Evolutionary conservation across 2,113 vertebrate genomes (phyloP).

Genomic region (Merops nubicus): DNA sequence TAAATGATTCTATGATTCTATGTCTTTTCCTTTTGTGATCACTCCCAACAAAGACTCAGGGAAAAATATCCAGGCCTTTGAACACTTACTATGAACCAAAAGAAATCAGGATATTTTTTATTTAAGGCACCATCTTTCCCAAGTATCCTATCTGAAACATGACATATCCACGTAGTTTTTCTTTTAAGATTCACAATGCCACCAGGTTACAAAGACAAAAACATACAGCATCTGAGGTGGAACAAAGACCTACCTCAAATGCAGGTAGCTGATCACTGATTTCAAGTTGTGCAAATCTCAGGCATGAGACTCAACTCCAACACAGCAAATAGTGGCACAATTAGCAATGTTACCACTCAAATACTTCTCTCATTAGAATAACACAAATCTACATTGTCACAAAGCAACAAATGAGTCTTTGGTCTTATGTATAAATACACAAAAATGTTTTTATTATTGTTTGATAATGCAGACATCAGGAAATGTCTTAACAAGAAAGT

Average conservation of each 20-base stretch:
- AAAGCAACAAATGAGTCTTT: background rate
- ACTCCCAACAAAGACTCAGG: background rate
- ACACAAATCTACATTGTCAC: background rate
- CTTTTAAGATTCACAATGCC: background rate
- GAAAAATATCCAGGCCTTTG: background rate
- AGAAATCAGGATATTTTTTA: background rate
- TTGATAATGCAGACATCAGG: background rate
- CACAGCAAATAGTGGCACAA: rapidly evolving
- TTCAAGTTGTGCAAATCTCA: background rate
- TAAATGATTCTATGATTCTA: no score
- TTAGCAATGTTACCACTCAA: background rate
- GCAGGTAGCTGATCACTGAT: background rate
- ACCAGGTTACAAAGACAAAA: background rate
- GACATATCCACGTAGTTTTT: background rate
- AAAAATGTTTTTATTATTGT: background rate
- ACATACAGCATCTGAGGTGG: background rate
- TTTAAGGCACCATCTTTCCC: background rate
- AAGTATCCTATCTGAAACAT: background rate
- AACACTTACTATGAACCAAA: background rate
- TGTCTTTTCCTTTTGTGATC: no score
- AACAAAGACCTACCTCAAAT: background rate
- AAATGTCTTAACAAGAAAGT: background rate
- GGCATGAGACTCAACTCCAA: background rate
- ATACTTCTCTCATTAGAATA: background rate
- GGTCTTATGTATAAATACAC: background rate